Evolutionary conservation across 2,888 invertebrate species (phyloP).

Genomic region (Temnothorax unifasciatus): DNA sequence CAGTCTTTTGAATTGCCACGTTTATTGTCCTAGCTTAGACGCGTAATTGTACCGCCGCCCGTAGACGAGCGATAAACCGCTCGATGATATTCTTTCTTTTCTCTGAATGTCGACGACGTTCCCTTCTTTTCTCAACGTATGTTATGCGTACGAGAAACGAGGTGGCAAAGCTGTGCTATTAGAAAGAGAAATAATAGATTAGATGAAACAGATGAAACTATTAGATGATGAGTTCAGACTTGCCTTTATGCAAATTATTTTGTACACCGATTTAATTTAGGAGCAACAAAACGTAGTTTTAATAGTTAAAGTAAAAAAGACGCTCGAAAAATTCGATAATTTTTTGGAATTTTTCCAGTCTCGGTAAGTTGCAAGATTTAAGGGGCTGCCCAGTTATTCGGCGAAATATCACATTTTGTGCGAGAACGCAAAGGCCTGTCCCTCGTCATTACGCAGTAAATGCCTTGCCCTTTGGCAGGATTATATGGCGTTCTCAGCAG

Average conservation of each 20-base stretch:
- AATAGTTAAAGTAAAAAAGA: neutral
- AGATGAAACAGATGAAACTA: neutral
- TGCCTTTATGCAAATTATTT: neutral
- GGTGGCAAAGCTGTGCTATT: constrained; percentile 15
- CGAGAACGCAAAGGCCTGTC: neutral
- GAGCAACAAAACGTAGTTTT: neutral
- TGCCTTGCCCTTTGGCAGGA: constrained; percentile 36
- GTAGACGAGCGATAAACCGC: constrained; percentile 37
- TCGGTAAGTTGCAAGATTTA: constrained; percentile 28
- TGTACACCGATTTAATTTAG: too few species aligned
- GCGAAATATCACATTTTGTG: constrained; percentile 7
- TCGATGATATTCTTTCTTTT: constrained; percentile 29
- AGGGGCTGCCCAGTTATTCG: neutral
- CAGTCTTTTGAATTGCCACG: constrained; percentile 54
- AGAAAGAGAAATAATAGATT: neutral
- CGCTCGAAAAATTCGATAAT: neutral
- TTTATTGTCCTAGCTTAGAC: constrained; percentile 31
- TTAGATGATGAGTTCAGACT: neutral
- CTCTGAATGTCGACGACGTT: neutral
- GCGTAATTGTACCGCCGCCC: constrained; percentile 44
- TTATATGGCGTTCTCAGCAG: constrained; percentile 45
- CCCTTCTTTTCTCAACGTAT: neutral
- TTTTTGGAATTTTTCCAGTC: neutral
- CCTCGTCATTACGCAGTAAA: constrained; percentile 46
- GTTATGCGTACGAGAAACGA: neutral